A percentile compares a stretch with the other conserved stretches of the same genome.
Conservation (phyloP, 2,797 vertebrate genomes). For the Ateles fusciceps region DNA sequence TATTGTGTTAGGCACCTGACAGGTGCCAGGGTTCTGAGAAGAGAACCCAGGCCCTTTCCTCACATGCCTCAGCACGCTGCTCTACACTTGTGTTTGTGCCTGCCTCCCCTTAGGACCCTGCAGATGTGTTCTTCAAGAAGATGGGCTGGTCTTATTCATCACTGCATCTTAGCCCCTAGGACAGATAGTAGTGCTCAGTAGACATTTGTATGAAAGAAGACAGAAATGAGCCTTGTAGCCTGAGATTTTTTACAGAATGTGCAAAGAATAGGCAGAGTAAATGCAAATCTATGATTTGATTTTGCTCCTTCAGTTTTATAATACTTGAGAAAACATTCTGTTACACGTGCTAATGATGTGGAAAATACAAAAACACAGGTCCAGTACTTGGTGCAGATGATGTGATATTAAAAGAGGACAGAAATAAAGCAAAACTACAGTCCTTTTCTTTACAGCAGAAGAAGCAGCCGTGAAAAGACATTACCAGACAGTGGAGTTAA, state of each 20-base stretch:
- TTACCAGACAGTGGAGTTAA: neutral
- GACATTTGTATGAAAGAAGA: neutral
- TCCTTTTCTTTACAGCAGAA: neutral
- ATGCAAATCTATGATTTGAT: neutral
- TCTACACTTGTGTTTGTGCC: neutral
- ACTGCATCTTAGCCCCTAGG: neutral
- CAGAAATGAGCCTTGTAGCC: neutral
- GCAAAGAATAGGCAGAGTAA: neutral
- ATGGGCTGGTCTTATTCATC: neutral
- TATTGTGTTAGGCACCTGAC: neutral
- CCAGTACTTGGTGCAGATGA: neutral
- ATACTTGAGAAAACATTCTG: neutral
- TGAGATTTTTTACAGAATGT: neutral
- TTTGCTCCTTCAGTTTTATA: neutral
- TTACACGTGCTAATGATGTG: neutral
- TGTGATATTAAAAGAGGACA: slow-evolving; percentile 28
- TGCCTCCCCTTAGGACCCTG: neutral
- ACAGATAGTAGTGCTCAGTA: neutral
- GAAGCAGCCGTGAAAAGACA: neutral
- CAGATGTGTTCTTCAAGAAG: neutral
- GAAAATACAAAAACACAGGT: neutral
- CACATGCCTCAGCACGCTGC: neutral
- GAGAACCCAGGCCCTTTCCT: neutral
- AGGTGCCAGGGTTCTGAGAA: neutral
- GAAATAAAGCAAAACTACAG: neutral